Base-by-base conservation (phyloP, 2,797 vertebrate species). In the Rhinichthys osculus region DNA sequence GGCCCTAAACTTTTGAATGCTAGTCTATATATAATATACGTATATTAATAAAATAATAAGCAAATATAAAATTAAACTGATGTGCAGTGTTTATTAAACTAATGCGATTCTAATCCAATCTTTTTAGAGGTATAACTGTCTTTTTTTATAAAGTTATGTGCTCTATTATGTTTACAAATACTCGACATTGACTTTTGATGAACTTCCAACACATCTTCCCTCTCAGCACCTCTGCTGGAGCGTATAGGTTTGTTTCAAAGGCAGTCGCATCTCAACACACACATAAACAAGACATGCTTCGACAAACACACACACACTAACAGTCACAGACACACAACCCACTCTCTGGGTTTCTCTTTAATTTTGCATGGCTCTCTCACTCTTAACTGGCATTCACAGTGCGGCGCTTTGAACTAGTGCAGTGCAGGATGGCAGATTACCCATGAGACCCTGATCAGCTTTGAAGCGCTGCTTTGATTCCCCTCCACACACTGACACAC, bases 391-490 rank as follows among this genome's bases (percentile, higher is more conserved):
- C 62, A 84, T 87, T 83, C 86, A 83, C 30, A 72, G 80, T 50
- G 83, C 72, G 50, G 72, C 7, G 40, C 78, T 87, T 88, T 89
- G 82, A 88, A 89, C 73, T 74, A 82, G 73, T 73, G 50, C 72
- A 50, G 69, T 86, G 78, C 84, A 82, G 85, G 84, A 86, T 86
- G 73, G 74, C 87, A 97, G 97, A 98, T 97, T 96, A 97, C 98
- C 98, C 98, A 88, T 94, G 98, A 99, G 98, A 98, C 96, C 90
- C 95, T 93, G 96, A 95, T 96, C 94, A 96, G 96, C 97, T 99
- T 99, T 99, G 98, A 99, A 99, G 97, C 96, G 93, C 93, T 95
- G 95, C 96, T 98, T 98, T 99, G 98, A 98, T 98, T 97, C 95
- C 88, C 93, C 95, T 92, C 94, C 94, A 96, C 96, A 96, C 96